Base-by-base conservation (phyloP, 1,140 invertebrate genomes). In the Trinorchestia longiramus region DNA sequence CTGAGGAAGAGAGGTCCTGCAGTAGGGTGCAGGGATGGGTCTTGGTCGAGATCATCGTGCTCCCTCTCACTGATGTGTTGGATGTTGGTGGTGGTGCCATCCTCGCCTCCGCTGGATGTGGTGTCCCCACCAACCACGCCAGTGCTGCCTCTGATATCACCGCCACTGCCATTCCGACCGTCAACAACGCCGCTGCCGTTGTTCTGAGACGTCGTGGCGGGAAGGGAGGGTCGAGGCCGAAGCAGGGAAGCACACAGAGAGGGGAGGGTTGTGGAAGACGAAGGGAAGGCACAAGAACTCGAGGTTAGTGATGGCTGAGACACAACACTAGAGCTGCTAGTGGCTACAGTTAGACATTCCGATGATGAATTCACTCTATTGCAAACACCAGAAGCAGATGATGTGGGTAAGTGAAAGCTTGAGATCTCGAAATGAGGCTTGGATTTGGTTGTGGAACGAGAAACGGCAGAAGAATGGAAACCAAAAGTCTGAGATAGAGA, bases 41-140 rank as follows among this genome's bases (percentile, higher is more conserved):
- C 99, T 96, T 98, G 98, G 97, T 99, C 99, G 97, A 98, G 98
- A 97, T 99, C 99, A 97, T 99, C 99, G 36, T 99, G 98, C 97
- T 99, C 99, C 96, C 99, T 98, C 97, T 99, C 99, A 97, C 99
- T 99, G 97, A 99, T 99, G 97, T 99, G 99, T 97, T 99, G 99
- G 95, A 99, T 98, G 98, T 99, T 99, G 96, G 98, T 98, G 95
- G 98, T 98, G 97, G 98, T 94, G 44, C 92, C 92, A 40, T 94
- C 92, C 43, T 94, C 92, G 0, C 92, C 92, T 0, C 40, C 92
- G 40, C 43, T 94, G 43, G 96, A 96, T 43, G 77, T 95, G 42
- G 96, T 91, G 96, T 96, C 95, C 28, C 87, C 96, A 42, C 87
- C 87, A 92, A n/a, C 42, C 43, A 41, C 53, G 15, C 90, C 90